Percentiles rank a stretch among this genome's conserved stretches.
These are phyloP conservation scores for Trematomus bernacchii DNA, from an alignment of 2,797 vertebrate genomes.

Conservation along the genomic window DNA sequence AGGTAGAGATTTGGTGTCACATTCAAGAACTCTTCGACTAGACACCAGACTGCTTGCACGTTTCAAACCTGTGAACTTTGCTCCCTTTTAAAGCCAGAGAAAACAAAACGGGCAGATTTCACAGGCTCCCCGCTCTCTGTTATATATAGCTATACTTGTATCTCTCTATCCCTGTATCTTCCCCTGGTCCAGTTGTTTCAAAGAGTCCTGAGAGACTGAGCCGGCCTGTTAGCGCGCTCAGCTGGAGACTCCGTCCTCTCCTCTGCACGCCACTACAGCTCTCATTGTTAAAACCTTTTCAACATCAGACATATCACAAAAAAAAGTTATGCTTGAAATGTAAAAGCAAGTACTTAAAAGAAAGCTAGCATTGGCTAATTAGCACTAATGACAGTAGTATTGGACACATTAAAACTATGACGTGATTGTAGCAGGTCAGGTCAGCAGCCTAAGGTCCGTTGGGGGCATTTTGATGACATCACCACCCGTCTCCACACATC, in stretches of 20 bases:
- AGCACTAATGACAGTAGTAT: not conserved
- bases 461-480: too few species aligned
- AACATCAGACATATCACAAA: slow-evolving; percentile 13
- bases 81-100: slow-evolving; percentile 19
- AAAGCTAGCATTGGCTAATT: not conserved
- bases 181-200: slow-evolving; percentile 13
- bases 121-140: slow-evolving; percentile 19
- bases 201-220: slow-evolving; percentile 29
- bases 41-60: slow-evolving; percentile 7
- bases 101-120: slow-evolving; percentile 31
- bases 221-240: slow-evolving; percentile 37
- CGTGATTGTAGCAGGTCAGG: not conserved
- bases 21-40: slow-evolving; percentile 29
- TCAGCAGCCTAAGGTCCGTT: too few species aligned
- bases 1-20: slow-evolving; percentile 34
- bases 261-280: not conserved
- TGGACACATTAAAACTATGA: not conserved
- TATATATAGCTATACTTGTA: slow-evolving; percentile 40
- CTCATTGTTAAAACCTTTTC: slow-evolving; percentile 2
- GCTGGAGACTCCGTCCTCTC: slow-evolving; percentile 23
- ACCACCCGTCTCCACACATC: too few species aligned
- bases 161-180: slow-evolving; percentile 23
- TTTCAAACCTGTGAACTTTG: slow-evolving; percentile 50
- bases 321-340: not conserved
- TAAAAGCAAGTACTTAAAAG: slow-evolving; percentile 1